A percentile compares a stretch with the other conserved stretches of the same genome.
Conservation (phyloP, 2,113 vertebrate species). For the Cromileptes altivelis region DNA sequence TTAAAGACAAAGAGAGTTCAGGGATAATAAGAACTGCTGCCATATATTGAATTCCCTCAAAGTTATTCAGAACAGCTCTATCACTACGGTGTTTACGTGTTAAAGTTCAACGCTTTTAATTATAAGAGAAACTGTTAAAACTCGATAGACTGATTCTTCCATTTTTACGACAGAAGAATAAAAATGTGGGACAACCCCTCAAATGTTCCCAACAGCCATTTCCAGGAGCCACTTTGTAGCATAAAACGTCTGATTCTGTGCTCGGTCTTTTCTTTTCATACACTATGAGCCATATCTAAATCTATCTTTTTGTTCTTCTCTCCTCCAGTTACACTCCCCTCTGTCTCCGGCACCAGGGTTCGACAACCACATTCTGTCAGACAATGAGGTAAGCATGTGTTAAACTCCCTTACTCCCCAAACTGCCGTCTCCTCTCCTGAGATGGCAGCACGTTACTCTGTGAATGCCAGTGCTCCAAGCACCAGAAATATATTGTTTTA, state of each 20-base stretch:
- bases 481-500: not conserved
- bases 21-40: slow-evolving; percentile 24
- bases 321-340: slow-evolving; percentile 75
- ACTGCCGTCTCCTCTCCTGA: slow-evolving; percentile 44
- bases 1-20: not conserved
- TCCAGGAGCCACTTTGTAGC: slow-evolving; percentile 3
- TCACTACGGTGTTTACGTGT: not conserved
- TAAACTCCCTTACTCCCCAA: slow-evolving; percentile 61
- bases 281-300: slow-evolving; percentile 48
- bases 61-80: not conserved
- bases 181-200: not conserved
- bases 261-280: slow-evolving; percentile 16
- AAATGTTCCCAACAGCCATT: slow-evolving; percentile 1
- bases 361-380: slow-evolving; percentile 66
- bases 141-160: not conserved
- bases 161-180: not conserved
- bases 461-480: slow-evolving; percentile 31
- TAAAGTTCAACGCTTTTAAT: slow-evolving; percentile 2
- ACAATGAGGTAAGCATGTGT: slow-evolving; percentile 78
- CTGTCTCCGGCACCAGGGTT: slow-evolving; percentile 63
- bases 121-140: not conserved
- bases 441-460: slow-evolving; percentile 48
- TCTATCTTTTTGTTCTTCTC: slow-evolving; percentile 62
- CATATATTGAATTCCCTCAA: not conserved
- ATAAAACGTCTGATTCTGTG: slow-evolving; percentile 12